A percentile compares a stretch with the other conserved stretches of the same genome.
Conservation (phyloP, 2,113 vertebrate species). For the Pseudopipra pipra region DNA sequence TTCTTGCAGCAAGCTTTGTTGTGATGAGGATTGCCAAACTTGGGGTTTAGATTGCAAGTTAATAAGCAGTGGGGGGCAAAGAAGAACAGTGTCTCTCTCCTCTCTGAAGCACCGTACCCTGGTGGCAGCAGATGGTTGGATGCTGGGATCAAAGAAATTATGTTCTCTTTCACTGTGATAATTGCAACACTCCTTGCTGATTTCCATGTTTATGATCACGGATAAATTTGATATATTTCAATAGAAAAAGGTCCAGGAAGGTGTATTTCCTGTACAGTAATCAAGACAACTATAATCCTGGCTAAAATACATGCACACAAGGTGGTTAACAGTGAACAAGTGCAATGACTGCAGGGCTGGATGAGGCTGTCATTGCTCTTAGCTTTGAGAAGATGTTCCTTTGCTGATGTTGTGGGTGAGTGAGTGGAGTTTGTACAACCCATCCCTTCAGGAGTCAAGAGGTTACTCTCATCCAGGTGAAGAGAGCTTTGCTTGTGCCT, state of each 20-base stretch:
- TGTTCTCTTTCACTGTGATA: not conserved
- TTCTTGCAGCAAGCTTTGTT: not conserved
- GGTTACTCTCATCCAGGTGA: not conserved
- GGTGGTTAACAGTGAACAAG: not conserved
- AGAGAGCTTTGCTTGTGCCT: not conserved
- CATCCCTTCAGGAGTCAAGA: not conserved
- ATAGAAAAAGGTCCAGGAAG: not conserved
- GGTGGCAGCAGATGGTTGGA: not conserved
- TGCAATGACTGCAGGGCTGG: not conserved
- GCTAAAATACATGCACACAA: not conserved
- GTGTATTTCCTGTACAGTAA: not conserved
- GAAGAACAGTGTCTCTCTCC: not conserved
- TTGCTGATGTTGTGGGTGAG: not conserved
- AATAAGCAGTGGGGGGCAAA: not conserved
- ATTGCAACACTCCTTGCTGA: not conserved
- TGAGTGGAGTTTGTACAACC: not conserved
- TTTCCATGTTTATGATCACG: not conserved
- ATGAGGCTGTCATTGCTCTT: not conserved
- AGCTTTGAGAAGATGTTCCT: not conserved
- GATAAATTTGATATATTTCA: not conserved
- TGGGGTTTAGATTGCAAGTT: not conserved
- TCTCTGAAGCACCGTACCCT: not conserved
- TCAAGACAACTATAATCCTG: not conserved
- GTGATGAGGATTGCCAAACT: not conserved
- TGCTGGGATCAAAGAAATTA: conserved; percentile 10